Evolutionary conservation across 2,797 vertebrate genomes (phyloP).

Genomic region (Threskiornis aethiopicus): DNA sequence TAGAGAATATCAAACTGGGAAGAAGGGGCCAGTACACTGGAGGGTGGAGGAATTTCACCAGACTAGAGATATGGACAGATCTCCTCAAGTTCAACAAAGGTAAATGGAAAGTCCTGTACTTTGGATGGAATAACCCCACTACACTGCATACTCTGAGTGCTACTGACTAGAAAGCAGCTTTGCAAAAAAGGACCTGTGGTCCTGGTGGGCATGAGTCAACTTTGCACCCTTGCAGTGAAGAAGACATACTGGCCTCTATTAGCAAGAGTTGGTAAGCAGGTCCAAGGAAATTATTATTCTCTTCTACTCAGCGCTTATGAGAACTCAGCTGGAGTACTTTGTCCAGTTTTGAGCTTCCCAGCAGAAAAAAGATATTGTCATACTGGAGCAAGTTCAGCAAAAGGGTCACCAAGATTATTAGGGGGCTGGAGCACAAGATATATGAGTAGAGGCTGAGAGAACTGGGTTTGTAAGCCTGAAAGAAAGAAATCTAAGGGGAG

Average conservation of each 20-base stretch:
- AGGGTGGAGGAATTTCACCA: background rate
- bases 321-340: background rate
- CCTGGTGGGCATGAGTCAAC: background rate
- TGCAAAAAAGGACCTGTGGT: background rate
- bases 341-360: background rate
- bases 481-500: background rate
- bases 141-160: background rate
- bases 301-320: background rate
- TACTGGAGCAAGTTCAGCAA: background rate
- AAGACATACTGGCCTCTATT: background rate
- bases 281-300: background rate
- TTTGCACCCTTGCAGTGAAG: background rate
- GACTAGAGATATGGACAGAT: background rate
- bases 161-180: background rate
- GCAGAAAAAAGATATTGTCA: background rate
- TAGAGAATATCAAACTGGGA: background rate
- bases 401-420: background rate
- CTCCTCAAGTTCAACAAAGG: background rate
- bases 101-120: background rate
- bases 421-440: background rate
- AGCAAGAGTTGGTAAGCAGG: background rate
- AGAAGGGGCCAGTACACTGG: background rate
- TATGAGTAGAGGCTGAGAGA: background rate
- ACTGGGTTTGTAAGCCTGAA: background rate
- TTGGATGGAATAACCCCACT: background rate